Percentiles rank a stretch among this genome's conserved stretches.
Conservation (phyloP, 2,797 vertebrate genomes). For the Gila robusta region DNA sequence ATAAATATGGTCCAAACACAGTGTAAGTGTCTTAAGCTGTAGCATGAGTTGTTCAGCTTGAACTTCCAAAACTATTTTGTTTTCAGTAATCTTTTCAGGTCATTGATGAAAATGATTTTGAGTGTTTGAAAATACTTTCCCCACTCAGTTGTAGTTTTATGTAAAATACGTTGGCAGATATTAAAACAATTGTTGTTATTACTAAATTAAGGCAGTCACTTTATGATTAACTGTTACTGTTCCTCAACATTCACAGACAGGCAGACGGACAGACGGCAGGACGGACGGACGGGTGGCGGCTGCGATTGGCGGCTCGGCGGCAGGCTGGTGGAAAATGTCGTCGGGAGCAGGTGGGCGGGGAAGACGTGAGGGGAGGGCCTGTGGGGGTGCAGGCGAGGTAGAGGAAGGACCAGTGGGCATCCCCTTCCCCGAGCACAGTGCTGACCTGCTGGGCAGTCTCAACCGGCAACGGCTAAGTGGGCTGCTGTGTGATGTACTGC, state of each 20-base stretch:
- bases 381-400: constrained; percentile 74
- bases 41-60: neutral
- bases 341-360: constrained; percentile 86
- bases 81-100: neutral
- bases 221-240: constrained; percentile 11
- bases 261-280: constrained; percentile 85
- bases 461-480: constrained; percentile 95
- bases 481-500: constrained; percentile 93
- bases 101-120: neutral
- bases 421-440: constrained; percentile 98
- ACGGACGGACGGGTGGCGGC: constrained; percentile 85
- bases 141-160: neutral
- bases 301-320: constrained; percentile 86
- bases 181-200: too few species aligned
- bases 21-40: neutral
- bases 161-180: neutral
- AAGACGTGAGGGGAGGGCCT: constrained; percentile 73
- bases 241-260: constrained; percentile 72
- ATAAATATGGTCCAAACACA: constrained; percentile 27
- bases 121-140: neutral
- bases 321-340: constrained; percentile 90
- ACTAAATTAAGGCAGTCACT: too few species aligned
- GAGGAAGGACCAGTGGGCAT: constrained; percentile 97
- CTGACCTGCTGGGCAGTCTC: constrained; percentile 93
- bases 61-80: neutral